phyloP scores from a whole-genome alignment of 2,888 invertebrate genomes.

The Pollenia labialis region DNA sequence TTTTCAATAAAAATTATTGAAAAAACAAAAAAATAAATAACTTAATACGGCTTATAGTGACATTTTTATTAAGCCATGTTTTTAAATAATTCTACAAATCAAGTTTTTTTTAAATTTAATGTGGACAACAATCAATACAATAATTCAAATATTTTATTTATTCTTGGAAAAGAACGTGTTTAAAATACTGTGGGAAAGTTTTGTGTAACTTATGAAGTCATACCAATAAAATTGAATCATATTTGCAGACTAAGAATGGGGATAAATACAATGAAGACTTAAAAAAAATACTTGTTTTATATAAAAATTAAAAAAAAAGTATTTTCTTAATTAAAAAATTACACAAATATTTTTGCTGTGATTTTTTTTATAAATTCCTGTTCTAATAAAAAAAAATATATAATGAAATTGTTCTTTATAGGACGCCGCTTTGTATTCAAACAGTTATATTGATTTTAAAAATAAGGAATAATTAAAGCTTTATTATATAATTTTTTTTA shows the following conservation, averaged over 20 bases:
- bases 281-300: neutral
- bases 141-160: constrained; percentile 18
- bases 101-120: neutral
- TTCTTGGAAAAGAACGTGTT: constrained; percentile 13
- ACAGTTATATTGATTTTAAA: no score
- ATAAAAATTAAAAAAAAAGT: constrained; percentile 27
- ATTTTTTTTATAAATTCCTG: no score
- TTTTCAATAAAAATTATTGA: neutral
- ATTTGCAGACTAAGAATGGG: neutral
- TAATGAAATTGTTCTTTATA: no score
- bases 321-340: neutral
- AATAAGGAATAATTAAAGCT: no score
- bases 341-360: neutral
- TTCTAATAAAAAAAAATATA: no score
- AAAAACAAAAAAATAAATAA: neutral
- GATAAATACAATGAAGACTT: neutral
- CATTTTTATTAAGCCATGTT: neutral
- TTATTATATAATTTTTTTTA: no score
- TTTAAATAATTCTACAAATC: neutral
- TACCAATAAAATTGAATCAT: constrained; percentile 35
- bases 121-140: neutral
- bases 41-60: constrained; percentile 15
- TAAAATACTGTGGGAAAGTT: constrained; percentile 18
- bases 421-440: no score
- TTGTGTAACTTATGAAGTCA: neutral